Base-by-base conservation (phyloP, 1,140 invertebrate species). In the Lethocerus indicus region DNA sequence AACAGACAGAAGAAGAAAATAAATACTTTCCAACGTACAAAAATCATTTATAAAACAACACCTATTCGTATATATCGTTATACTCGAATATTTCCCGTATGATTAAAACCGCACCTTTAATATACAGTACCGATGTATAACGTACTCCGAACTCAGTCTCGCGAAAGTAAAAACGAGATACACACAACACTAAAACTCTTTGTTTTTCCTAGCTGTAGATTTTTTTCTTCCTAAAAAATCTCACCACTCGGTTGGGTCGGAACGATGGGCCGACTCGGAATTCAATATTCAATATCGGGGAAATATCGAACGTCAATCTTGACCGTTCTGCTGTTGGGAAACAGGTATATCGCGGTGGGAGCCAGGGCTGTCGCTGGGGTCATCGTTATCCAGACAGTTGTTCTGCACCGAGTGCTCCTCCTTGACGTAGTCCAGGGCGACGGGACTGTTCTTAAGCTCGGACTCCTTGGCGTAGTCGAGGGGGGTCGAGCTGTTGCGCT, bases 351-450 rank as follows among this genome's bases (percentile, higher is more conserved):
- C 35, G 6, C 47, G 47, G n/a, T n/a, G n/a, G n/a, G n/a, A n/a
- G n/a, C n/a, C n/a, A 50, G 48, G 45, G 9, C 28, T 42, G 32
- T 25, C 20, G 1, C n/a, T 24, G n/a, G n/a, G n/a, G 25, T 54
- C 50, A n/a, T 54, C 46, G 25, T 49, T 39, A 9, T 54, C 50
- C 18, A 51, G 29, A 9, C 46, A 54, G 36, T 49, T 54, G 26
- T 52, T 49, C 26, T 54, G 49, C 25, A 51, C 26, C 25, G 48
- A 39, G 23, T 27, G 24, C 24, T 57, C 56, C 18, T 57, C 56
- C 47, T 57, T 57, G 21, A 54, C 50, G 42, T 50, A 57, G 21
- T 57, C 56, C n/a, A 57, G 24, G 3, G 53, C 49, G 29, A 53
- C 51, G 18, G 55, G 55, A 18, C 52, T 54, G 29, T 45, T 54